These are phyloP conservation scores for Sarcophaga subvicina DNA, from an alignment of 2,888 invertebrate genomes.

Conservation along the genomic window DNA sequence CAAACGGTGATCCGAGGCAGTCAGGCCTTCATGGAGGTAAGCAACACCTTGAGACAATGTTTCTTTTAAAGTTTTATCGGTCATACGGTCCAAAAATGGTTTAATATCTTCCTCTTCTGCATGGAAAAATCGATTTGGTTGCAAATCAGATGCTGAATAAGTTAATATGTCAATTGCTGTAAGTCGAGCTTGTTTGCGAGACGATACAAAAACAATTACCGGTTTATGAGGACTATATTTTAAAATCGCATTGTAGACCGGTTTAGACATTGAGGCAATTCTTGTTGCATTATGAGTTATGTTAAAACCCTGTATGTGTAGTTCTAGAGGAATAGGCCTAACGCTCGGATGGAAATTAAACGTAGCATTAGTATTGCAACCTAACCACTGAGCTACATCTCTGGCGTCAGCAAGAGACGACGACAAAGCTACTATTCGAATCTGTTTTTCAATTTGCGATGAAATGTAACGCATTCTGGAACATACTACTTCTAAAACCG, in stretches of 20 bases:
- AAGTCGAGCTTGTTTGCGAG: slow-evolving; percentile 94
- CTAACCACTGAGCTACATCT: slow-evolving; percentile 98
- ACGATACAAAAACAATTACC: slow-evolving; percentile 95
- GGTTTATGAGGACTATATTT: slow-evolving; percentile 93
- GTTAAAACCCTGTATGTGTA: slow-evolving; percentile 98
- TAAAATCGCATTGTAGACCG: slow-evolving; percentile 95
- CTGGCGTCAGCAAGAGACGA: slow-evolving; percentile 97
- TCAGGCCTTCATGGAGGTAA: slow-evolving; percentile 97
- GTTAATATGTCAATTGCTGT: slow-evolving; percentile 98
- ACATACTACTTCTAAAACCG: slow-evolving; percentile 96
- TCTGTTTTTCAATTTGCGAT: slow-evolving; percentile 94
- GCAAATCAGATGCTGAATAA: slow-evolving; percentile 94
- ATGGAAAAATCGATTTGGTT: slow-evolving; percentile 94
- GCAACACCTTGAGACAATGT: slow-evolving; percentile 97
- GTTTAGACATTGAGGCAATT: slow-evolving; percentile 98
- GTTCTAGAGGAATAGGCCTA: slow-evolving; percentile 95
- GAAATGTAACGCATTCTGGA: slow-evolving; percentile 97
- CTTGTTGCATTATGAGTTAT: slow-evolving; percentile 98
- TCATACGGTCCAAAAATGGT: slow-evolving; percentile 93
- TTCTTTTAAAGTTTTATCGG: slow-evolving; percentile 95
- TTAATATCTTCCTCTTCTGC: slow-evolving; percentile 93
- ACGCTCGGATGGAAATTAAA: slow-evolving; percentile 99
- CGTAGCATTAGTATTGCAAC: slow-evolving; percentile 94
- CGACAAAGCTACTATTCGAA: slow-evolving; percentile 96
- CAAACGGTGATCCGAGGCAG: slow-evolving; percentile 91